phyloP scores from a whole-genome alignment of 2,113 vertebrate species.

The Notarius lentiginosus region DNA sequence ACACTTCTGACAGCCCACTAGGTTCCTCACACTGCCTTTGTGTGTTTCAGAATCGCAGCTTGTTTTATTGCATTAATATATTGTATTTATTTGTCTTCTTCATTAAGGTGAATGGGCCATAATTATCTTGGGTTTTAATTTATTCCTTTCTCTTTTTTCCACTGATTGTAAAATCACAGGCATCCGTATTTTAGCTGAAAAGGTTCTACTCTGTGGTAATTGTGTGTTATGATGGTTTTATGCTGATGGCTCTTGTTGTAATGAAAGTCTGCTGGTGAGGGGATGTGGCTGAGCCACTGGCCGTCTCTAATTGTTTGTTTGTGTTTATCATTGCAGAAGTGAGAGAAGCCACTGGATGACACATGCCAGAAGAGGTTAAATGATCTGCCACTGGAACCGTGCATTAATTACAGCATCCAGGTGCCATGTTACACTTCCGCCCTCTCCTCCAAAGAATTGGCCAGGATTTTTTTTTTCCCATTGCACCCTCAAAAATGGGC shows the following conservation, averaged over 20 bases:
- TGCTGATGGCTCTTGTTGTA: conserved; percentile 47
- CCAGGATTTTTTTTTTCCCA: not conserved
- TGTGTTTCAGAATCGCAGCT: conserved; percentile 6
- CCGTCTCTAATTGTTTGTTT: conserved; percentile 56
- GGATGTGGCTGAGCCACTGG: conserved; percentile 45
- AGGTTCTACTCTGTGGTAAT: conserved; percentile 44
- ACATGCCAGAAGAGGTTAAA: conserved; percentile 46
- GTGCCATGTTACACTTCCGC: conserved; percentile 40
- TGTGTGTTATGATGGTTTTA: conserved; percentile 50
- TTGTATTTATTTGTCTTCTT: conserved; percentile 15
- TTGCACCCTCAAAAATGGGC: not conserved
- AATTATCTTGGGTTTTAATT: conserved; percentile 38
- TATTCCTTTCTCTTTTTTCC: conserved; percentile 31
- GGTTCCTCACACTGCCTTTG: not conserved
- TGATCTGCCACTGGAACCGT: conserved; percentile 50
- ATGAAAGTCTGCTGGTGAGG: conserved; percentile 44
- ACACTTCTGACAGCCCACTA: not conserved
- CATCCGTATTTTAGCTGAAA: conserved; percentile 38
- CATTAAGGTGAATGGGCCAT: conserved; percentile 24
- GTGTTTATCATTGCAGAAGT: conserved; percentile 54
- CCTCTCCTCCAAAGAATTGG: conserved; percentile 27
- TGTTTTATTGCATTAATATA: conserved; percentile 24
- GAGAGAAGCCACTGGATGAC: conserved; percentile 49
- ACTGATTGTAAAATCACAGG: conserved; percentile 41
- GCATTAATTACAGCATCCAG: conserved; percentile 54